Conservation (phyloP, 2,888 invertebrate species). For the Epinotia demarniana region DNA sequence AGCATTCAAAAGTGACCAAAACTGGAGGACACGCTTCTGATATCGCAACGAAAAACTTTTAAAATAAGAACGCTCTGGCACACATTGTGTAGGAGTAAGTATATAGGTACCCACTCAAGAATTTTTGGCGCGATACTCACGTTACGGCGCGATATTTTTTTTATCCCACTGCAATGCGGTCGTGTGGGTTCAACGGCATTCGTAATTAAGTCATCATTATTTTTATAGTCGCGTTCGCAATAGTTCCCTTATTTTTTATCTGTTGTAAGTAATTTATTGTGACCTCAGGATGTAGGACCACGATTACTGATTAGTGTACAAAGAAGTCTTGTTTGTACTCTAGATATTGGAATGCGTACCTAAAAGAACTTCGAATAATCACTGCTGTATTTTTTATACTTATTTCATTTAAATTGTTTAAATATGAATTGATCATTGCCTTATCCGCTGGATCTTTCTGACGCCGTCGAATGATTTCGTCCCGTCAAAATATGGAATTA, state of each 20-base stretch:
- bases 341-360: conserved; percentile 8
- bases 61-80: conserved; percentile 52
- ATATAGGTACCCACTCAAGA: neutral
- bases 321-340: conserved; percentile 53
- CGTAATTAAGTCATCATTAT: conserved; percentile 50
- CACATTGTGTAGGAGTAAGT: conserved; percentile 54
- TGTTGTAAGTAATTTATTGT: conserved; percentile 46
- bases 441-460: neutral
- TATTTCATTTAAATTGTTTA: neutral
- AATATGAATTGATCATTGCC: neutral
- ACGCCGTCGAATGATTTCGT: too few species aligned
- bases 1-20: conserved; percentile 54
- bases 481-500: too few species aligned
- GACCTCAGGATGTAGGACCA: conserved; percentile 47
- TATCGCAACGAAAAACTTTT: conserved; percentile 49
- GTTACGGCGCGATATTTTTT: conserved; percentile 31
- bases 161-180: conserved; percentile 27
- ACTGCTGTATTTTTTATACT: neutral
- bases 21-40: conserved; percentile 56
- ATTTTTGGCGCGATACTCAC: conserved; percentile 51
- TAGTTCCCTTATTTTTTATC: conserved; percentile 57
- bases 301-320: conserved; percentile 55
- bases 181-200: conserved; percentile 34
- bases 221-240: conserved; percentile 51
- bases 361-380: conserved; percentile 13